Percentiles rank a stretch among this genome's conserved stretches.
These are phyloP conservation scores for Dinocampus coccinellae DNA, from an alignment of 2,888 invertebrate genomes.

Conservation along the genomic window DNA sequence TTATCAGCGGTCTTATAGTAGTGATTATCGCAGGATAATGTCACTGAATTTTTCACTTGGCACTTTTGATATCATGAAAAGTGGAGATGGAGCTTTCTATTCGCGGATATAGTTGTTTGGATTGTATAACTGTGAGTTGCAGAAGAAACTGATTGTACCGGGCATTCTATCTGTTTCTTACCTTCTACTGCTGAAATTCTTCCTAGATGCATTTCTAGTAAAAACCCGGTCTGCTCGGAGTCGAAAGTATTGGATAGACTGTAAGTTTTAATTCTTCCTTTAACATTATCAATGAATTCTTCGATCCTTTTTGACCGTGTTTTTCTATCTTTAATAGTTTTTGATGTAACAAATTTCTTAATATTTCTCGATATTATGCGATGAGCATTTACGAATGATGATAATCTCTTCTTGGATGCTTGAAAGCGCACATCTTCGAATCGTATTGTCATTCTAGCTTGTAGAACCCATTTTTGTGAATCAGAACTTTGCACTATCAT, in stretches of 20 bases:
- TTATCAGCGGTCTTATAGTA: neutral
- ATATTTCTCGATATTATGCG: neutral
- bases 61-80: neutral
- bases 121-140: constrained; percentile 6
- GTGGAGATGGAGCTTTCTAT: neutral
- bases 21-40: too few relatives aligned
- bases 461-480: neutral
- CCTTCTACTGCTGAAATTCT: constrained; percentile 2
- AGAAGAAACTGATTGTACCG: neutral
- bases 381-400: neutral
- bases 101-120: neutral
- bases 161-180: neutral
- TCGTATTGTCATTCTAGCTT: neutral
- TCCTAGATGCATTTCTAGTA: constrained; percentile 11
- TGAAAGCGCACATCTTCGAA: neutral
- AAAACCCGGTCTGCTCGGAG: constrained; percentile 19
- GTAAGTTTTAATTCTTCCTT: neutral
- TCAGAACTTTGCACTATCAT: neutral
- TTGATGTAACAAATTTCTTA: constrained; percentile 15
- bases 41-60: neutral
- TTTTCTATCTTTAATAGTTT: neutral
- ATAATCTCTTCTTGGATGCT: neutral
- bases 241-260: constrained; percentile 3
- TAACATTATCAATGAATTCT: neutral
- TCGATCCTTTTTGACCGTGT: neutral